A percentile compares a stretch with the other conserved stretches of the same genome.
Conservation (phyloP, 2,797 vertebrate genomes). For the Clarias fuscus region DNA sequence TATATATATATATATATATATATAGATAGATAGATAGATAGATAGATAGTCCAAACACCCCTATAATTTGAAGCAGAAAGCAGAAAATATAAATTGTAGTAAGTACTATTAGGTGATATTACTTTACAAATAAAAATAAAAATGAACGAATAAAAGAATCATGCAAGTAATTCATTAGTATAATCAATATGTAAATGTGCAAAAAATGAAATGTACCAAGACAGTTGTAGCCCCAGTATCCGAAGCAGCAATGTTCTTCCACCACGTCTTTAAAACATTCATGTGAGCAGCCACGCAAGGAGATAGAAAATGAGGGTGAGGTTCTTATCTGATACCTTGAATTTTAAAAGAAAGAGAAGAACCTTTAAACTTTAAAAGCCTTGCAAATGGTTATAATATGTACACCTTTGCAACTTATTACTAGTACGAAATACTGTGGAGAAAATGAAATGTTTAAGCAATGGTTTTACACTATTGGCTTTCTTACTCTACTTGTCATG, state of each 20-base stretch:
- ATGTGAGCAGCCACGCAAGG: constrained; percentile 80
- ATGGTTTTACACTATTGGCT: neutral
- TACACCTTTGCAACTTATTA: neutral
- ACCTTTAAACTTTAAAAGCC: neutral
- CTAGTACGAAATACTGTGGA: too few species aligned
- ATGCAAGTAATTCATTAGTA: neutral
- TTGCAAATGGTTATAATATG: neutral
- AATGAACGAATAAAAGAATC: neutral
- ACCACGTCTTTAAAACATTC: constrained; percentile 73
- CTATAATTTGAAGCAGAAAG: neutral
- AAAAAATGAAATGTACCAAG: constrained; percentile 73
- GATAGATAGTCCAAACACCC: too few species aligned
- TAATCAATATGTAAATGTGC: neutral
- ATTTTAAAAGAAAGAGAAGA: neutral
- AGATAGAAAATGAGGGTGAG: constrained; percentile 41
- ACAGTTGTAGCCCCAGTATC: constrained; percentile 89
- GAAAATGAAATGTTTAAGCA: neutral
- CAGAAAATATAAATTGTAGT: neutral
- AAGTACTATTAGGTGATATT: neutral
- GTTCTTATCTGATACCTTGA: neutral
- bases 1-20: too few species aligned
- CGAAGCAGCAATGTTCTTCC: constrained; percentile 81
- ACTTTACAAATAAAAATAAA: neutral
- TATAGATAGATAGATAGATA: too few species aligned
- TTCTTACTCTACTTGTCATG: neutral